Percentiles rank a stretch among this genome's conserved stretches.
These are phyloP conservation scores for Notothenia coriiceps DNA, from an alignment of 2,113 vertebrate species.

Conservation along the genomic window DNA sequence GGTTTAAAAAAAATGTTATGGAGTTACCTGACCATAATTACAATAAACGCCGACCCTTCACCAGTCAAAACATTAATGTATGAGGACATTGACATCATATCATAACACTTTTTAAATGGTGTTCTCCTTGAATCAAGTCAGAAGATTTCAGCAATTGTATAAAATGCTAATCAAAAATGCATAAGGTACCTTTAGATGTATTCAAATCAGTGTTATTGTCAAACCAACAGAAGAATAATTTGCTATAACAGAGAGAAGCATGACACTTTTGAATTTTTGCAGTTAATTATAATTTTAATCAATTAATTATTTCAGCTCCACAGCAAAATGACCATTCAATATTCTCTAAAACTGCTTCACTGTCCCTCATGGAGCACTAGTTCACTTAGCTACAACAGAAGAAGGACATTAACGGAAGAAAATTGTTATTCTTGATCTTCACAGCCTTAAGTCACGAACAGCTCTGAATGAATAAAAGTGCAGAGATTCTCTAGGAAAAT, in stretches of 20 bases:
- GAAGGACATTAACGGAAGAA: neutral
- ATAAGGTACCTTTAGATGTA: too few species aligned
- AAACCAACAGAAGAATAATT: too few species aligned
- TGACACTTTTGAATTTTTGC: too few species aligned
- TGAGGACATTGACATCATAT: too few species aligned
- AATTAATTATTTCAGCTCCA: neutral
- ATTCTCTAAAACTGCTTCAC: neutral
- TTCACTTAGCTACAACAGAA: neutral
- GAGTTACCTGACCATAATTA: too few species aligned
- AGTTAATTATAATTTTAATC: too few species aligned
- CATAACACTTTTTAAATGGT: neutral
- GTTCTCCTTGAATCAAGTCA: neutral
- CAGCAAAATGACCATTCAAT: neutral
- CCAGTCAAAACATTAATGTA: too few species aligned
- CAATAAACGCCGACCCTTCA: too few species aligned
- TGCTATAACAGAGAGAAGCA: too few species aligned
- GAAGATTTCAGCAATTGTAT: neutral
- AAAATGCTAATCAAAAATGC: too few species aligned
- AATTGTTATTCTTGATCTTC: neutral
- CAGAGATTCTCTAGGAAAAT: slow-evolving; percentile 21
- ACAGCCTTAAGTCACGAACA: slow-evolving; percentile 2
- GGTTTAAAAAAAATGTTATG: too few species aligned
- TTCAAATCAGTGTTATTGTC: neutral
- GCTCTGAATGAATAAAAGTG: slow-evolving; percentile 12
- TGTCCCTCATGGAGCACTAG: neutral